A percentile compares a stretch with the other conserved stretches of the same genome.
These are phyloP conservation scores for Pterocles burchelli DNA, from an alignment of 2,113 vertebrate species.

Conservation along the genomic window DNA sequence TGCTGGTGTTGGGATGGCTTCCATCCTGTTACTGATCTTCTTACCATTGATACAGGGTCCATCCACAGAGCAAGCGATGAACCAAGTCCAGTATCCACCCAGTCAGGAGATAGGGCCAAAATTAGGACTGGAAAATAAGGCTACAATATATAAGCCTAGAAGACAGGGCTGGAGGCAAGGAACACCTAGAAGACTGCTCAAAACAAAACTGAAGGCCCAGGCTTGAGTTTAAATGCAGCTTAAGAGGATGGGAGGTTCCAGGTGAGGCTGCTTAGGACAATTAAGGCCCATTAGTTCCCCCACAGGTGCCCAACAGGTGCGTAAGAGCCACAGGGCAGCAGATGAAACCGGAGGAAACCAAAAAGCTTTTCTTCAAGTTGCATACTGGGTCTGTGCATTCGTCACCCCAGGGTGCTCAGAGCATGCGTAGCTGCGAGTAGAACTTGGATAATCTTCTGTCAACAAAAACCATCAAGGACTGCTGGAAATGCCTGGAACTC, in stretches of 20 bases:
- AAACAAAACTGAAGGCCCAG: background rate
- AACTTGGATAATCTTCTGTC: background rate
- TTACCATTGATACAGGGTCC: background rate
- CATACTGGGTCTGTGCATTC: background rate
- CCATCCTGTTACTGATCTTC: background rate
- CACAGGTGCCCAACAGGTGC: background rate
- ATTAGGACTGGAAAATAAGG: background rate
- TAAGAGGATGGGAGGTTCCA: background rate
- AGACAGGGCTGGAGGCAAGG: background rate
- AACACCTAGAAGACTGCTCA: background rate
- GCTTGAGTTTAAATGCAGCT: background rate
- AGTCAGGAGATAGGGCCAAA: rapidly evolving
- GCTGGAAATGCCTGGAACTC: background rate
- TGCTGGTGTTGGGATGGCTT: background rate
- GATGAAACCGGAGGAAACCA: background rate
- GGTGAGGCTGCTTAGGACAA: background rate
- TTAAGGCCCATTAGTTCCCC: background rate
- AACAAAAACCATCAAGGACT: background rate
- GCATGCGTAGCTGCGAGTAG: rapidly evolving
- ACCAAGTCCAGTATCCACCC: background rate
- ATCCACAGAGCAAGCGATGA: background rate
- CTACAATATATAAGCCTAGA: rapidly evolving
- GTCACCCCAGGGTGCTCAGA: rapidly evolving
- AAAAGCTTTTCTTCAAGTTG: background rate
- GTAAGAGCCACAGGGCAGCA: background rate